These are phyloP conservation scores for Tortricodes alternella DNA, from an alignment of 2,888 invertebrate genomes.

Conservation along the genomic window DNA sequence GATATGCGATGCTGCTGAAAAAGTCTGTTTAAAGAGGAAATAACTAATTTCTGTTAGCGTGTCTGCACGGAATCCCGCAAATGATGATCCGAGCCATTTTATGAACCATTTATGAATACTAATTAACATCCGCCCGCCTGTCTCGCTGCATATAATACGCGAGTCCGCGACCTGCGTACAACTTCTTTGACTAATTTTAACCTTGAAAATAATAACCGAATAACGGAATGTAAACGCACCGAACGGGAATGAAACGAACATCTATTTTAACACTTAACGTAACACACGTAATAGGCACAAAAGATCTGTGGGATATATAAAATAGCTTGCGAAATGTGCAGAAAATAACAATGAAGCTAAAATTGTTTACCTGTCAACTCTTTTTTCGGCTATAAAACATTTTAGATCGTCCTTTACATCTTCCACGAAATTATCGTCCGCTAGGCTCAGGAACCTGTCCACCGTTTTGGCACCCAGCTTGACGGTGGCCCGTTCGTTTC, in stretches of 20 bases:
- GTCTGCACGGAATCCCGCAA: slow-evolving; percentile 17
- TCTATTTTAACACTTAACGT: not conserved
- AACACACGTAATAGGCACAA: not conserved
- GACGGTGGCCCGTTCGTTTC: slow-evolving; percentile 54
- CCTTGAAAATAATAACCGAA: slow-evolving; percentile 63
- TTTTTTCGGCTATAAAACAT: slow-evolving; percentile 74
- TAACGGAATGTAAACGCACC: slow-evolving; percentile 5
- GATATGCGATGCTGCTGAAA: not conserved
- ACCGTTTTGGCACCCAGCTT: slow-evolving; percentile 82
- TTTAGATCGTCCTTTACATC: slow-evolving; percentile 79
- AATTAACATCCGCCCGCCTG: slow-evolving; percentile 57
- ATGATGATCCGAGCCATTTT: slow-evolving; percentile 36
- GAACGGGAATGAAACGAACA: slow-evolving; percentile 14
- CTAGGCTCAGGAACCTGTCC: slow-evolving; percentile 73
- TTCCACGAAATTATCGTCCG: slow-evolving; percentile 76
- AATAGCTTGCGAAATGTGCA: slow-evolving; percentile 1
- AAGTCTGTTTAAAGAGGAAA: not conserved
- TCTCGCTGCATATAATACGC: slow-evolving; percentile 59
- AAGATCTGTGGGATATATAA: not conserved
- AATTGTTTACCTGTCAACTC: slow-evolving; percentile 79
- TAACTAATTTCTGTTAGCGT: not conserved
- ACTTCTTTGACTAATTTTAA: slow-evolving; percentile 61
- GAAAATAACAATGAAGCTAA: slow-evolving; percentile 46
- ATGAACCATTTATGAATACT: slow-evolving; percentile 50
- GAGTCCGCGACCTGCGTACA: slow-evolving; percentile 57